Base-by-base conservation (phyloP, 2,888 invertebrate species). In the Nephrocerus scutellatus region DNA sequence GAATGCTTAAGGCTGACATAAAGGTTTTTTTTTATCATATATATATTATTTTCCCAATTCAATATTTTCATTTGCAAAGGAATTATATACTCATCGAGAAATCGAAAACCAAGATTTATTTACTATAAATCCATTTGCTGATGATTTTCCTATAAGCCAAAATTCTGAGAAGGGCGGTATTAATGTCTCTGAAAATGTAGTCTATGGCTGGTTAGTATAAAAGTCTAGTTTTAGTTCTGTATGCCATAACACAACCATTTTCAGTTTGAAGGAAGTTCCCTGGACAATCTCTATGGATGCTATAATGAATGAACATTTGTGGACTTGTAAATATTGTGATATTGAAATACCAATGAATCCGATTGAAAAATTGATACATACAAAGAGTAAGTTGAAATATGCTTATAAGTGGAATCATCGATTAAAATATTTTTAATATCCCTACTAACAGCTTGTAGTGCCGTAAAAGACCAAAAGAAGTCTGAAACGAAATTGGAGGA, bases 1-100 rank as follows among this genome's bases (percentile, higher is more conserved):
- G 93, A 28, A 68, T 95, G 5, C 62, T 93, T 35, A 81, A 88
- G 0, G 93, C 87, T 2, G 93, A 95, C 68, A 64, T 86, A 18
- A 89, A 90, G 43, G 54, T 49, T n/a, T n/a, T n/a, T n/a, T n/a
- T n/a, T 13, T 24, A 25, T 13, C 22, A 35, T 29, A 13, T 13
- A 36, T 39, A 39, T 1, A 20, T 16, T 18, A 26, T 20, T 43
- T 12, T 15, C 6, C 10, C 14, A n/a, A 8, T 3, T 22, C n/a
- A 23, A 13, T 15, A 44, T 31, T 55, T 2, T 63, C 62, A 2
- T 66, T 66, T n/a, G 52, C 52, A 46, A 62, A 71, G 43, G 62
- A 69, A 36, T 48, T 65, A 2, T 70, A 62, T 49, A 67, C 44
- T 2, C 54, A 52, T 14, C 40, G 50, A 4, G 41, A 50, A 39